These are phyloP conservation scores for Sardinella longiceps DNA, from an alignment of 2,797 vertebrate species.

Conservation along the genomic window DNA sequence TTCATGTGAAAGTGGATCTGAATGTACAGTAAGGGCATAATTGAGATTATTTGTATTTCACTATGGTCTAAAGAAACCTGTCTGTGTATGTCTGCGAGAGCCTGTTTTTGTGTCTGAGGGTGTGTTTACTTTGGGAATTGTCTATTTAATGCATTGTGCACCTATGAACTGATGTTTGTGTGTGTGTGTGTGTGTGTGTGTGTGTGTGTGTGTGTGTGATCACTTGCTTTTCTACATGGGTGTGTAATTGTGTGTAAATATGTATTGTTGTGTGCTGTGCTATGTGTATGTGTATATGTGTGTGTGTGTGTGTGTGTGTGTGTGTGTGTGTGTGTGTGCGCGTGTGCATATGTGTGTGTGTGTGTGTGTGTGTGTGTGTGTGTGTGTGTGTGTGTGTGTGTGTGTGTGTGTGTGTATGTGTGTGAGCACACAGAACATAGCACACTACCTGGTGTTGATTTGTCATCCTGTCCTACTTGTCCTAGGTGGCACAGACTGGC, in stretches of 20 bases:
- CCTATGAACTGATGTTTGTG: background rate
- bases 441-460: background rate
- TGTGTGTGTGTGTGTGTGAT: background rate
- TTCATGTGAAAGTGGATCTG: background rate
- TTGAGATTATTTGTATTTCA: too few species aligned
- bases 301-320: background rate
- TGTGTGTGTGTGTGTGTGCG: background rate
- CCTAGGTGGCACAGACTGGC: conserved; percentile 96
- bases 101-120: background rate
- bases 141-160: too few species aligned
- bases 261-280: background rate
- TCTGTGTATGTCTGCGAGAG: background rate
- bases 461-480: conserved; percentile 36
- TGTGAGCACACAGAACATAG: background rate
- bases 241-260: background rate
- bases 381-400: background rate
- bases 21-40: background rate
- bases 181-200: background rate
- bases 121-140: background rate
- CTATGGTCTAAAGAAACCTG: background rate
- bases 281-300: background rate
- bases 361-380: background rate
- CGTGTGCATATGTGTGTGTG: background rate
- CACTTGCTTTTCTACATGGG: too few species aligned
- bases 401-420: background rate